Conservation (phyloP, 1,140 invertebrate species). For the Tetramorium alpestre region DNA sequence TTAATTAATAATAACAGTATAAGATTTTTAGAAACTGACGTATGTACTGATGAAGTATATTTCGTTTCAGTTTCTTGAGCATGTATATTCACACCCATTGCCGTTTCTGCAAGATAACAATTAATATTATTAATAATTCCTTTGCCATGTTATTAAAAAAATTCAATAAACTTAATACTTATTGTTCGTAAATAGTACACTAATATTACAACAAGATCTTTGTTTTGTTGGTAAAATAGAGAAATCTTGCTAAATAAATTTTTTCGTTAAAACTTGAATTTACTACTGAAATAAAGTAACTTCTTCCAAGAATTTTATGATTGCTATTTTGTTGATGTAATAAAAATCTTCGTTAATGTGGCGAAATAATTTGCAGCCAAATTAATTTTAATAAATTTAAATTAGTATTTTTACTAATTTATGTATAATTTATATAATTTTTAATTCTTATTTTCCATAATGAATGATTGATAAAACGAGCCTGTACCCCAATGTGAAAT, state of each 20-base stretch:
- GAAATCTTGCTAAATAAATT: not conserved
- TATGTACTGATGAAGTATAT: constrained; percentile 91
- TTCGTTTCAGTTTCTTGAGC: constrained; percentile 81
- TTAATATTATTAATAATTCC: not conserved
- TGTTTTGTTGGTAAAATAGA: not conserved
- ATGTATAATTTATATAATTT: not conserved
- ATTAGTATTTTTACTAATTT: not conserved
- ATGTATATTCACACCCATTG: constrained; percentile 86
- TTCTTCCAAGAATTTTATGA: not conserved
- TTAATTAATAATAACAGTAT: not conserved
- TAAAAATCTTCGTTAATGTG: not conserved
- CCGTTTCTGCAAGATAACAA: constrained; percentile 88
- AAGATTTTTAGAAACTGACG: constrained; percentile 82
- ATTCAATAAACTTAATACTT: not conserved
- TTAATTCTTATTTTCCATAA: not conserved
- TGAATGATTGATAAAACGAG: not conserved
- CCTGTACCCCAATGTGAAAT: not conserved
- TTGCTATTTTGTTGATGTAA: not conserved
- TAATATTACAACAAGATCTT: not conserved
- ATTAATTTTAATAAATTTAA: not conserved
- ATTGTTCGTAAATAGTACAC: not conserved
- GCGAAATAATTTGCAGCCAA: not conserved
- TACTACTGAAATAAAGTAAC: not conserved
- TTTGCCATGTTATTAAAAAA: not conserved
- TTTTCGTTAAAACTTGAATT: not conserved